Percentiles rank a stretch among this genome's conserved stretches.
Evolutionary conservation across 1,140 invertebrate genomes (phyloP).

Genomic region (Pseudobourletiella spinata): DNA sequence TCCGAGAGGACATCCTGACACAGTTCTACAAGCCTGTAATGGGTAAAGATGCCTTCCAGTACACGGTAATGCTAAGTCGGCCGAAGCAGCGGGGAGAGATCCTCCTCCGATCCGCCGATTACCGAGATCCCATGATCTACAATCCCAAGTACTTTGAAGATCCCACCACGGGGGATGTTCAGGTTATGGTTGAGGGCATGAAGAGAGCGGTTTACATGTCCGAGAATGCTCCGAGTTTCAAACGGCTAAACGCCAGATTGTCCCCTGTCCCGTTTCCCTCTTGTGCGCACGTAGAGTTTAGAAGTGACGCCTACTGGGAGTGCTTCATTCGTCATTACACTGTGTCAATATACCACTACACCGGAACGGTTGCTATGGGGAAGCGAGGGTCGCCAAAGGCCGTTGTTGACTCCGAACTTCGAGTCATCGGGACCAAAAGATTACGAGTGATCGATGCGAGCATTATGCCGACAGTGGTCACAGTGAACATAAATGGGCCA

Average conservation of each 20-base stretch:
- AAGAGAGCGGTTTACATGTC: conserved; percentile 33
- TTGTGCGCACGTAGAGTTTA: conserved; percentile 15
- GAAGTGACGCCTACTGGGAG: conserved; percentile 26
- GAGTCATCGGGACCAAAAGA: conserved; percentile 24
- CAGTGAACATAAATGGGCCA: conserved; percentile 37
- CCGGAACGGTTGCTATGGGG: conserved; percentile 30
- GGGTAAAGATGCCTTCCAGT: conserved; percentile 34
- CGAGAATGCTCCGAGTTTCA: conserved; percentile 33
- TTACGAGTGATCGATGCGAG: conserved; percentile 41
- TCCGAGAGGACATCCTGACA: conserved; percentile 29
- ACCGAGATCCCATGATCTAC: conserved; percentile 24
- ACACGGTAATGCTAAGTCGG: conserved; percentile 36
- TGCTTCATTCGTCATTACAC: conserved; percentile 23
- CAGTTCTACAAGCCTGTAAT: conserved; percentile 32
- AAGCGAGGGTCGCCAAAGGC: conserved; percentile 32
- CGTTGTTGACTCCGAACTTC: conserved; percentile 27
- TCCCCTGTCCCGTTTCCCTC: conserved; percentile 14
- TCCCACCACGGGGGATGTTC: conserved; percentile 23
- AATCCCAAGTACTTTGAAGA: conserved; percentile 35
- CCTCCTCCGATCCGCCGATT: conserved; percentile 26
- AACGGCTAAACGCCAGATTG: neutral
- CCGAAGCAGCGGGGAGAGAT: conserved; percentile 30
- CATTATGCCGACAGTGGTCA: conserved; percentile 39
- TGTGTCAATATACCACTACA: conserved; percentile 32
- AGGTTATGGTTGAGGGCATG: conserved; percentile 34